Evolutionary conservation across 2,113 vertebrate genomes (phyloP).

Genomic region (Excalfactoria chinensis): DNA sequence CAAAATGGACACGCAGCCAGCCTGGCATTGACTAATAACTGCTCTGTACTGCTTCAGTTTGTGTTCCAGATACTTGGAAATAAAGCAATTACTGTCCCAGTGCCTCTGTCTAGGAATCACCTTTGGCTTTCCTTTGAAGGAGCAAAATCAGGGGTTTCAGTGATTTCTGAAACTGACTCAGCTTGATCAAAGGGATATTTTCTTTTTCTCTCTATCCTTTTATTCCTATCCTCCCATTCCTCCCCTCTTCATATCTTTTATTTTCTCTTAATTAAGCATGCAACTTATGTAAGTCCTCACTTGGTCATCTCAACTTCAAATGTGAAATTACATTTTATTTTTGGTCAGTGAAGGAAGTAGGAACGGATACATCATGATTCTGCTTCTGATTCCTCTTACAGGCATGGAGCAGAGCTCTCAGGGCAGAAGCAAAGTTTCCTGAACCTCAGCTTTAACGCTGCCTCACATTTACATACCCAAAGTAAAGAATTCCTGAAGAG

Average conservation of each 20-base stretch:
- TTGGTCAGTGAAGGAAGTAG: neutral
- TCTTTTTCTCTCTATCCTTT: neutral
- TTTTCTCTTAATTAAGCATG: neutral
- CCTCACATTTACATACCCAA: neutral
- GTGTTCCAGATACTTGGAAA: conserved; percentile 24
- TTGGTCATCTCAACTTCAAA: neutral
- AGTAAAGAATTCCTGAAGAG: neutral
- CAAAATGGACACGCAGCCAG: conserved; percentile 11
- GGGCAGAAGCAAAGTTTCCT: neutral
- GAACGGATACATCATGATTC: neutral
- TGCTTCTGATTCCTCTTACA: neutral
- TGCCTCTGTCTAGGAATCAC: conserved; percentile 58
- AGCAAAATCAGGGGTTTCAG: neutral
- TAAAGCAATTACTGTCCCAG: neutral
- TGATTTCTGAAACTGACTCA: neutral
- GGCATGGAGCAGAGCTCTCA: neutral
- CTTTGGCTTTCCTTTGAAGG: conserved; percentile 1
- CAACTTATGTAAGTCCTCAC: neutral
- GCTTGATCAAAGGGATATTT: neutral
- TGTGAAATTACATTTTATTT: neutral
- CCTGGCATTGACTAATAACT: conserved; percentile 29
- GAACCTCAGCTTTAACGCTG: accelerated
- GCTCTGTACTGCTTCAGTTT: neutral
- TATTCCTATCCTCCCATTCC: neutral
- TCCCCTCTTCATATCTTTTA: neutral